Evolutionary conservation across 2,888 invertebrate species (phyloP).

Genomic region (Scaptodrosophila latifasciaeformis): DNA sequence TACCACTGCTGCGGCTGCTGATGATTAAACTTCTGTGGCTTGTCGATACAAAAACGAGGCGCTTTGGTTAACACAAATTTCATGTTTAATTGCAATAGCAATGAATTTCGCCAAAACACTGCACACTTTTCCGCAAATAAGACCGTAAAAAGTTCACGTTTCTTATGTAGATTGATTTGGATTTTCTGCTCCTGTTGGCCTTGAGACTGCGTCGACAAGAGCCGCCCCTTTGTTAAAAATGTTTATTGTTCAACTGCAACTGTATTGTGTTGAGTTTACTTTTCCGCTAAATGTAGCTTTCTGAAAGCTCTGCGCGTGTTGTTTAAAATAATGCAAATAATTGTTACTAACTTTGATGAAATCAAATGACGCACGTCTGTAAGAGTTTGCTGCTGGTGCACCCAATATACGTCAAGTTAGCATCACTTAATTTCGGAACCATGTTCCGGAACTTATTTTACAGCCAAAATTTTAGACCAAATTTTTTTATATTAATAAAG

Average conservation of each 20-base stretch:
- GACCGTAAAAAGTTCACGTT: conserved; percentile 8
- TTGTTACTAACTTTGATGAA: conserved; percentile 49
- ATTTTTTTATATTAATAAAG: too few relatives aligned
- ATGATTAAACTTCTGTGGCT: conserved; percentile 20
- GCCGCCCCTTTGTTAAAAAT: conserved; percentile 50
- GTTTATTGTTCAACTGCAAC: conserved; percentile 7
- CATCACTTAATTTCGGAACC: too few relatives aligned
- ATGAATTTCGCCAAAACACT: conserved; percentile 44
- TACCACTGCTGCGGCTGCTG: conserved; percentile 39
- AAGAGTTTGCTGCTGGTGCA: neutral
- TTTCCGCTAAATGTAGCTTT: conserved; percentile 43
- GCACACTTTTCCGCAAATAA: conserved; percentile 30
- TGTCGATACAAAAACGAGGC: conserved; percentile 52
- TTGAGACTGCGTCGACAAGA: conserved; percentile 43
- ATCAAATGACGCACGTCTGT: conserved; percentile 47
- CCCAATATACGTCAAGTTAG: too few relatives aligned
- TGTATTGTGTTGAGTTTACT: conserved; percentile 9
- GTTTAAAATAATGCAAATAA: conserved; percentile 60
- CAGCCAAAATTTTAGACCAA: too few relatives aligned
- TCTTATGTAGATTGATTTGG: neutral
- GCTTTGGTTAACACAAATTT: conserved; percentile 74
- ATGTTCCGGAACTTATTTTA: too few relatives aligned
- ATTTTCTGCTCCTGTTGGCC: conserved; percentile 39
- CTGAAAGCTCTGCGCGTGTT: conserved; percentile 43
- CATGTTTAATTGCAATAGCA: conserved; percentile 75